Conservation (phyloP, 2,113 vertebrate genomes). For the Pseudorectes ferrugineus region DNA sequence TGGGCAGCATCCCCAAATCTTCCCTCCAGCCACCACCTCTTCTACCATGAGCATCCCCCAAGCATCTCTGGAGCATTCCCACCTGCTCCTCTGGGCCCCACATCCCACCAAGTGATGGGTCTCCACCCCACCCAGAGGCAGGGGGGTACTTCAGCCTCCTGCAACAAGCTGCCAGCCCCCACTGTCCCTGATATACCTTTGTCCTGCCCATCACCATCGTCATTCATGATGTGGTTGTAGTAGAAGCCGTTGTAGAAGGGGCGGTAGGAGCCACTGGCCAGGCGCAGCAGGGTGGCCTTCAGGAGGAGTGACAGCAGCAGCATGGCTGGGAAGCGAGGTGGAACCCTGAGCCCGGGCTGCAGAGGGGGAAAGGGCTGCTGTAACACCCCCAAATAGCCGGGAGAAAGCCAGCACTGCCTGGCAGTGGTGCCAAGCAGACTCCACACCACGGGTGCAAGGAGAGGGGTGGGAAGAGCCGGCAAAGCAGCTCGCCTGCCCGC, state of each 20-base stretch:
- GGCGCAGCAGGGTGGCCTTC: slow-evolving; percentile 51
- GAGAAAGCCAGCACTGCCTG: neutral
- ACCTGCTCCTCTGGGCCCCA: neutral
- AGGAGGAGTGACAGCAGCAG: slow-evolving; percentile 29
- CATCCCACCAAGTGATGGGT: neutral
- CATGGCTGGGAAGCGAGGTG: neutral
- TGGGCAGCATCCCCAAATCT: neutral
- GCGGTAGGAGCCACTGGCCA: neutral
- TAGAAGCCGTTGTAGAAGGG: slow-evolving; percentile 86
- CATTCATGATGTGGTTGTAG: slow-evolving; percentile 77
- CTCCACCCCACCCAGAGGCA: neutral
- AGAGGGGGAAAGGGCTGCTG: neutral
- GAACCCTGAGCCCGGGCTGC: neutral
- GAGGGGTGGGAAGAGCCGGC: neutral
- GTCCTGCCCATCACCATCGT: slow-evolving; percentile 58
- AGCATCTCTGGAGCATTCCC: neutral
- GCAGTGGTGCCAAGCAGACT: neutral
- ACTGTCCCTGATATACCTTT: slow-evolving; percentile 45
- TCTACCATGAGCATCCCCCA: neutral
- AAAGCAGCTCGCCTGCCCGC: rapidly evolving
- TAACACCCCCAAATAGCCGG: neutral
- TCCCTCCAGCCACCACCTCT: neutral
- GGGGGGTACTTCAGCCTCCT: neutral
- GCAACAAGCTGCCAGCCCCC: no score
- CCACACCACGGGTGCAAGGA: neutral